Base-by-base conservation (phyloP, 2,113 vertebrate species). In the Stictonetta naevosa region DNA sequence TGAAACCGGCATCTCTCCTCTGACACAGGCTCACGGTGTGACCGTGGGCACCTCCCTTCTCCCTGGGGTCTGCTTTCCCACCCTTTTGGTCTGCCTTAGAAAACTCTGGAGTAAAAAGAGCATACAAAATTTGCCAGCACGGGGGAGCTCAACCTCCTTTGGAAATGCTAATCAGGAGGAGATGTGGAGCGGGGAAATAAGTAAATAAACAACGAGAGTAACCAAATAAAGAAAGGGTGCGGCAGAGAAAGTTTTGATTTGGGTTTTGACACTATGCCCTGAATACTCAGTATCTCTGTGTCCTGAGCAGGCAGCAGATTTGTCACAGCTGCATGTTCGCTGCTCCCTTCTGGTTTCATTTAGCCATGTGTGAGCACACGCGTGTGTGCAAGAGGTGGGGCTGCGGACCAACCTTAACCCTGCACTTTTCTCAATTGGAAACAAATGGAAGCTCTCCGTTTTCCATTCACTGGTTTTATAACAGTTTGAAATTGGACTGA, bases 381-480 rank as follows among this genome's bases (percentile, higher is more conserved):
- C 3, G 14, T 13, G 77, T 80, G 63, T 34, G 68, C 8, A 13
- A 80, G 90, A 71, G 82, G 62, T 22, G 56, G 59, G 53, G 59
- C 68, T 34, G 34, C 0, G 2, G 52, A 74, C 28, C n/a, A 56
- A 29, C 69, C 83, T 40, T 63, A 76, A 48, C 80, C 85, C 85
- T 36, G 69, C 46, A 22, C 71, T 96, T 95, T 84, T 78, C 95
- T 75, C 46, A 40, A 71, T 17, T 94, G 95, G 77, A 88, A 94
- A 44, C 92, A 95, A 85, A 95, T 25, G 87, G 56, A 3, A 0
- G 0, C 23, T 56, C 73, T 55, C 62, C 7, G 7, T 59, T 94
- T 80, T 44, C 87, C 85, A 29, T 44, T 29, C 44, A 8, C 83
- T 85, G 96, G 94, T 96, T 97, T 97, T 96, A 88, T 29, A 67